Evolutionary conservation across 2,797 vertebrate genomes (phyloP), one percentile per base, ranked within the genome.

Genomic region (Cyclopterus lumpus): DNA sequence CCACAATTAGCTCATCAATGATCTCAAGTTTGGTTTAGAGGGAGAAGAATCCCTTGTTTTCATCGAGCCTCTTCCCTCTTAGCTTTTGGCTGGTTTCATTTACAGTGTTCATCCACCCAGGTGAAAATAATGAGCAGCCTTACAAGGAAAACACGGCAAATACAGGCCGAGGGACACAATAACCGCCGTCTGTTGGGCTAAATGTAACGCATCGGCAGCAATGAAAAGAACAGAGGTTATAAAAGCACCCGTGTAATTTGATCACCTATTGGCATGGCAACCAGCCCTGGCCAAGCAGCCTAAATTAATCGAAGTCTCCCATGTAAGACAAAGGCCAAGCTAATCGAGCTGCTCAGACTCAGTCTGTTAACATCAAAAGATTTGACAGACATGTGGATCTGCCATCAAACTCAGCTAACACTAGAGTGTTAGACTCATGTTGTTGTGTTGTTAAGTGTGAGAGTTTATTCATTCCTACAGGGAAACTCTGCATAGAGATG

Each of bases 221-320:
- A 78, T 72, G 81, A 88, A 75, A 75, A 76, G 80, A 88, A 84
- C 86, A 88, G 81, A 81, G 88, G 86, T 89, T 88, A 79, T 84
- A 86, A 87, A 89, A 86, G 86, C 75, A 30, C 38, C 28, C 0
- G 32, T 58, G 83, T 88, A 85, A 90, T 90, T 89, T 82, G 84
- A 92, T 89, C 85, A 85, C 84, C 82, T 86, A 86, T 81, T 67
- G 86, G 84, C 86, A 84, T 84, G 84, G 89, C 84, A 86, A 86
- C 88, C 71, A 77, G 79, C 66, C 77, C 82, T 14, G 81, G 86
- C 70, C 84, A 82, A 86, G 69, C 86, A 73, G 75, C 55, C 73
- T 77, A 84, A 88, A 89, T 89, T 80, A 92, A 92, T 82, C 75
- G 78, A 71, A 80, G 80, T 84, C 77, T 82, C 73, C 75, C 81